Evolutionary conservation across 2,888 invertebrate genomes (phyloP).

Genomic region (Ligdia adustata): DNA sequence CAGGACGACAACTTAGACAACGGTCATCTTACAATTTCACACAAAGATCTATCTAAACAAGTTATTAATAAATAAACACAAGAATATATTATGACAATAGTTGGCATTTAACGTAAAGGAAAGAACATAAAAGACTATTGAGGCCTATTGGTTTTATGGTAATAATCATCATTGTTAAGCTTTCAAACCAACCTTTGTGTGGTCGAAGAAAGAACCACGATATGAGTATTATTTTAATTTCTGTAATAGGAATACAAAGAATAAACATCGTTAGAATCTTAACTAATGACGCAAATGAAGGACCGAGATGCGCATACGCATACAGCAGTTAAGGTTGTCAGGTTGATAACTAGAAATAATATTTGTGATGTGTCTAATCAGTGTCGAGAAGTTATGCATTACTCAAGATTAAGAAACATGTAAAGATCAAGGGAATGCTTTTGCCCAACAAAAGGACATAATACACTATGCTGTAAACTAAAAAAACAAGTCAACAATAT

Average conservation of each 20-base stretch:
- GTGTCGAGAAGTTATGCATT: too few relatives aligned
- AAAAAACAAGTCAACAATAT: too few relatives aligned
- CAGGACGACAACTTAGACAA: constrained; percentile 15
- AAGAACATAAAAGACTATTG: constrained; percentile 4
- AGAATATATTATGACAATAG: too few relatives aligned
- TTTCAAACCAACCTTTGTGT: constrained; percentile 9
- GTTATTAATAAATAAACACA: too few relatives aligned
- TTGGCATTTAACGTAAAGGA: too few relatives aligned
- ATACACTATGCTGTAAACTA: too few relatives aligned
- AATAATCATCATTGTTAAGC: constrained; percentile 1
- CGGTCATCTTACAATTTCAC: constrained; percentile 5
- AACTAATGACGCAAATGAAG: constrained; percentile 27
- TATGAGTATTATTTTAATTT: not conserved
- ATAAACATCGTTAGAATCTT: not conserved
- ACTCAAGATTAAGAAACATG: too few relatives aligned
- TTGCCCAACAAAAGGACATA: too few relatives aligned
- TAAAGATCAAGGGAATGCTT: too few relatives aligned
- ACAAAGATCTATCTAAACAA: too few relatives aligned
- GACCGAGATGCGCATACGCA: not conserved
- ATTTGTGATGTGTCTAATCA: too few relatives aligned
- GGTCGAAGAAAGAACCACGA: constrained; percentile 4
- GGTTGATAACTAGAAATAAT: not conserved
- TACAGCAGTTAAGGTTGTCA: not conserved
- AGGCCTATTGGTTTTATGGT: constrained; percentile 2
- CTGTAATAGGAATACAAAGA: constrained; percentile 1